Percentiles rank a stretch among this genome's conserved stretches.
These are phyloP conservation scores for Boloria euphrosyne DNA, from an alignment of 2,888 invertebrate species.

Conservation along the genomic window DNA sequence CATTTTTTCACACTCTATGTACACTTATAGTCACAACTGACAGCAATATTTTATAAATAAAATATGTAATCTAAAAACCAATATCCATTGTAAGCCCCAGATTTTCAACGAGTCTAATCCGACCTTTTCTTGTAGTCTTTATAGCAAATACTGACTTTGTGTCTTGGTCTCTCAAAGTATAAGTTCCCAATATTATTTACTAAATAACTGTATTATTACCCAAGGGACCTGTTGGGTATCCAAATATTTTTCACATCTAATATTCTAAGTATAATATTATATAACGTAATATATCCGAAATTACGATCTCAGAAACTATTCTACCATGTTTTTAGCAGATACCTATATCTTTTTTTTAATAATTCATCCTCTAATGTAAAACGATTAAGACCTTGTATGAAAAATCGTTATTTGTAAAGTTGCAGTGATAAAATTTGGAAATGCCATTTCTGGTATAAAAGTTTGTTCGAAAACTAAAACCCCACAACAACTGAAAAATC, in stretches of 20 bases:
- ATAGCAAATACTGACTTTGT: slow-evolving; percentile 49
- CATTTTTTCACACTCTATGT: neutral
- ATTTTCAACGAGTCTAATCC: slow-evolving; percentile 38
- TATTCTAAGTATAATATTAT: neutral
- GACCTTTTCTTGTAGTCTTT: slow-evolving; percentile 40
- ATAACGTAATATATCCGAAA: too few relatives aligned
- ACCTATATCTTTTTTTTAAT: too few relatives aligned
- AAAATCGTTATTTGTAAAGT: too few relatives aligned
- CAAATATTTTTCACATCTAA: neutral
- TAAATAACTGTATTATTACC: slow-evolving; percentile 42
- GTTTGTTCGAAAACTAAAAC: too few relatives aligned
- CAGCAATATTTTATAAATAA: slow-evolving; percentile 12
- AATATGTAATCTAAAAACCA: slow-evolving; percentile 22
- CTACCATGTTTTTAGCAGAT: too few relatives aligned
- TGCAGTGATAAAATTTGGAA: too few relatives aligned
- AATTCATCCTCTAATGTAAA: too few relatives aligned
- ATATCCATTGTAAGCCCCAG: slow-evolving; percentile 45
- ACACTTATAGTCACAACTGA: neutral
- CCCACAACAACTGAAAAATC: too few relatives aligned
- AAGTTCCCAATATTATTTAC: slow-evolving; percentile 63
- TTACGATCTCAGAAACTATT: too few relatives aligned
- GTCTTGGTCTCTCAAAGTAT: slow-evolving; percentile 65
- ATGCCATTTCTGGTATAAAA: too few relatives aligned
- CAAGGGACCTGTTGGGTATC: slow-evolving; percentile 15
- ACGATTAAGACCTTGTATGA: too few relatives aligned